phyloP scores from a whole-genome alignment of 1,140 invertebrate genomes.

The Teleopsis dalmanni region DNA sequence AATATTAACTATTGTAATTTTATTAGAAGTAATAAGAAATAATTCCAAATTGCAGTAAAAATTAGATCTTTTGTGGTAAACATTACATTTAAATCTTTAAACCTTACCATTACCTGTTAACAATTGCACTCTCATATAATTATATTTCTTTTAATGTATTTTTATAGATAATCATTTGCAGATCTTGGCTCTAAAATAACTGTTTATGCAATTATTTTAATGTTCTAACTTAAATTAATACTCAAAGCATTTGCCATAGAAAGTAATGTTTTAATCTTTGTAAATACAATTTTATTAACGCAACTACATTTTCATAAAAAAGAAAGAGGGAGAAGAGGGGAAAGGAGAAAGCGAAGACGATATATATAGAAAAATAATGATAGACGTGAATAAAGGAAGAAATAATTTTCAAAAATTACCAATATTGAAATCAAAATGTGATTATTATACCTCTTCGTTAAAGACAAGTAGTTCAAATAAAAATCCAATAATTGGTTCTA shows the following conservation, averaged over 20 bases:
- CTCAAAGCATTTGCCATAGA: not conserved
- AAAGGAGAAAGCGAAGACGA: not conserved
- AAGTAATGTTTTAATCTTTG: not conserved
- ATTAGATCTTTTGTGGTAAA: too few relatives aligned
- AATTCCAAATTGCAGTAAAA: too few relatives aligned
- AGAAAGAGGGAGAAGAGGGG: not conserved
- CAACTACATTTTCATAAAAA: not conserved
- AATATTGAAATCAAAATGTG: conserved; percentile 13
- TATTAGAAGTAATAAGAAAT: too few relatives aligned
- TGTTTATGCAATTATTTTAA: too few relatives aligned
- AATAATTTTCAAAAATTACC: conserved; percentile 14
- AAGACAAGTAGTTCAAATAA: not conserved
- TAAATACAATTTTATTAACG: not conserved
- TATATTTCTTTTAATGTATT: too few relatives aligned
- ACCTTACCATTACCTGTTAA: too few relatives aligned
- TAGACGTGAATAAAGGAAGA: conserved; percentile 11
- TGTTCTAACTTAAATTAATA: not conserved
- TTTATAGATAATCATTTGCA: too few relatives aligned
- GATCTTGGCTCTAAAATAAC: too few relatives aligned
- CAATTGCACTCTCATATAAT: too few relatives aligned
- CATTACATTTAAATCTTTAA: too few relatives aligned
- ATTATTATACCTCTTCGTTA: not conserved
- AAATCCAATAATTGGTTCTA: not conserved
- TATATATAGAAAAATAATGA: conserved; percentile 9
- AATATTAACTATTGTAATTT: too few relatives aligned